Base-by-base conservation (phyloP, 2,888 invertebrate species). In the Troides helena region DNA sequence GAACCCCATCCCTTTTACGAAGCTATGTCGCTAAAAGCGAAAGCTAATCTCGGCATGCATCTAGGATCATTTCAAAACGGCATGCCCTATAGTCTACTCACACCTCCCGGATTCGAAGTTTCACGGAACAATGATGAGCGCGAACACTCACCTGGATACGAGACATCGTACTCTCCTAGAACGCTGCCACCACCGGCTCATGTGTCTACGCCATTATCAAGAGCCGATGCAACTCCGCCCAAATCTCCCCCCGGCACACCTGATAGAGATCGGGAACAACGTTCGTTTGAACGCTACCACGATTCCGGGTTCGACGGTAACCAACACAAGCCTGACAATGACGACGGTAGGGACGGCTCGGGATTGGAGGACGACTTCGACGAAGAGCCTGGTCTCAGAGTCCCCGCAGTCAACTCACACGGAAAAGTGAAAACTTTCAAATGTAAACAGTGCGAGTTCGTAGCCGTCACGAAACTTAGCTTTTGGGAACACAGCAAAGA, bases 401-500 rank as follows among this genome's bases (percentile, higher is more conserved):
- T 94, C 2, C 95, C 95, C 1, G 93, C 95, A n/a, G 93, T 96
- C 17, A 96, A 95, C 83, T 95, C 95, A 0, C 95, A 97, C 76
- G 97, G 97, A 21, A 97, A 97, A 92, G 95, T 97, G 23, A 99
- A 98, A 88, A 95, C 95, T 0, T 97, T 97, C 87, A 96, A 96
- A 81, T 99, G 99, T 91, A 99, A 99, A 82, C 97, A 98, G 76
- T 99, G 99, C 83, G 95, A 95, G 67, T 96, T 96, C 77, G 94
- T 96, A 1, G 96, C 98, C 0, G 95, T 96, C 18, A 97, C 97
- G 7, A 99, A 99, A 88, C 92, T 96, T 23, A 97, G 97, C 69
- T 98, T 97, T 83, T 99, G 99, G 99, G 95, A 96, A 58, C 99
- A 99, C 85, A 95, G 95, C 36, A 95, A 96, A 68, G 94, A 94